Evolutionary conservation across 2,113 vertebrate species (phyloP), one percentile per base, ranked within the genome.

Genomic region (Anoplopoma fimbria): DNA sequence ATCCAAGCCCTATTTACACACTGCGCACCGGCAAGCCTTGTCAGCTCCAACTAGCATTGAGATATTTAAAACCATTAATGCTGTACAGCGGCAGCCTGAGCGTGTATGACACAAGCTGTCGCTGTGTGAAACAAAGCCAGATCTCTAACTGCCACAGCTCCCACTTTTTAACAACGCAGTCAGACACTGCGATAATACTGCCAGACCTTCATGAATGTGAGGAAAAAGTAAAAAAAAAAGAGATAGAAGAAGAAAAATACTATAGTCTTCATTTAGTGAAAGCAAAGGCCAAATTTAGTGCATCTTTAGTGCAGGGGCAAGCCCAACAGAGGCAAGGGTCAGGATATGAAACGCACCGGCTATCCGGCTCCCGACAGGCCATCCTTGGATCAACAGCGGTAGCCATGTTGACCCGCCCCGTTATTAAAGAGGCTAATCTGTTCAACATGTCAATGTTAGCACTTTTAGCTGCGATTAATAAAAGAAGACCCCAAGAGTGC

Each of bases 361-460:
- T 89, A 86, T 89, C 87, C 81, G 69, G 84, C 93, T 93, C 89
- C 86, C 94, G 84, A 95, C 94, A 95, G 96, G 93, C 94, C 93
- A 92, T 95, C 90, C 94, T 96, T 87, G 93, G 95, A 96, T 94
- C 91, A 93, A 83, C 90, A 88, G 93, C 86, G 0, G 92, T 91
- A 95, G 95, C 90, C 96, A 95, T 90, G 94, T 95, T 95, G 95
- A 94, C 94, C 94, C 90, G 79, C 92, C 92, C 89, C 64, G 92
- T 95, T 95, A 96, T 96, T 95, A 95, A 95, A 96, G 91, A 94
- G 95, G 95, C 95, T 96, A 97, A 97, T 96, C 96, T 95, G 95
- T 96, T 96, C 95, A 97, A 97, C 96, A 95, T 97, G 96, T 96
- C 96, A 96, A 96, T 96, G 96, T 96, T 97, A 97, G 96, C 96